Base-by-base conservation (phyloP, 1,140 invertebrate species). In the Drosophila jambulina region DNA sequence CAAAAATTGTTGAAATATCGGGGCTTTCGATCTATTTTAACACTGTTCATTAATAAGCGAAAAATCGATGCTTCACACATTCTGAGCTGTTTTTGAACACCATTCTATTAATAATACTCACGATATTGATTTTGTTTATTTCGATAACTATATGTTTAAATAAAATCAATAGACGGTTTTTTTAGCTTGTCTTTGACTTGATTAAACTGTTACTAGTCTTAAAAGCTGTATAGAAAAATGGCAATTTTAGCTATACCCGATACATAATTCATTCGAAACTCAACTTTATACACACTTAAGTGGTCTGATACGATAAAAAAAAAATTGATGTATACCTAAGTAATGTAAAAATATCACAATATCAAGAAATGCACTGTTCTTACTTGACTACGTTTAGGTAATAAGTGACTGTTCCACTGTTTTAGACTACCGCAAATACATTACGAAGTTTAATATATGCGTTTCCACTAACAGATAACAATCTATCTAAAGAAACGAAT, bases 41-140 rank as follows among this genome's bases (percentile, higher is more conserved):
- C 27, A 3, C 17, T 25, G 3, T 19, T 71, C 12, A 57, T 48
- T 43, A 42, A 49, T 23, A n/a, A 32, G 46, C 34, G 59, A 68
- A 85, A 85, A 85, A 85, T 85, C 82, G 67, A 86, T 86, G 78
- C 58, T 48, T 40, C 58, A 43, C 68, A 48, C 70, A 84, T 25
- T 69, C 17, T 75, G 8, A 29, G 21, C 5, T 12, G 17, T 10
- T 49, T 9, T 9, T 10, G 25, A 29, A 25, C 25, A n/a, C 6
- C 3, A 36, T 4, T 12, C 34, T 10, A 21, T 10, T 6, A 23
- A 54, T 23, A 15, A 8, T 53, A 34, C 51, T 34, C 21, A 34
- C 51, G n/a, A 34, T 21, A 9, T 21, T 21, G 3, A 3, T 21
- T 13, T 53, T 2, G 3, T 15, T 32, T 32, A 19, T n/a, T 19